A percentile compares a stretch with the other conserved stretches of the same genome.
phyloP scores from a whole-genome alignment of 2,797 vertebrate genomes.

The Diglossa cyanea region DNA sequence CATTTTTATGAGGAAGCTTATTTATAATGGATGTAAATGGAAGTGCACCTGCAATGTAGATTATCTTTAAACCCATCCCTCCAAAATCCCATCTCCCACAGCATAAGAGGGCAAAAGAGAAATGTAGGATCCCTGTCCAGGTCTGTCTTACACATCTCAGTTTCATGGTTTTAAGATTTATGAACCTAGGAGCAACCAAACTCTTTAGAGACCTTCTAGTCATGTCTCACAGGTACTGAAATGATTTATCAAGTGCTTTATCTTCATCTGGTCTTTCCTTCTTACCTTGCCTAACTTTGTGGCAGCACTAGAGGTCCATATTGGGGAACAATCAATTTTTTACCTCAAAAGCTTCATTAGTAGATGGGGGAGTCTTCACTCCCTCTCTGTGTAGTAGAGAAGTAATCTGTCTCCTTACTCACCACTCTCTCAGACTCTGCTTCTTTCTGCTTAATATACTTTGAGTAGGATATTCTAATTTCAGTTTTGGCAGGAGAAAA shows the following conservation, averaged over 20 bases:
- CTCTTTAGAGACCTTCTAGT: neutral
- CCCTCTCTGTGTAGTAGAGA: neutral
- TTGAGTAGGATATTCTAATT: neutral
- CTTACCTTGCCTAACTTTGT: neutral
- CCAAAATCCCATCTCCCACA: neutral
- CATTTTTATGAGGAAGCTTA: neutral
- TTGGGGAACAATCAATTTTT: neutral
- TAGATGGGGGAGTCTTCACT: neutral
- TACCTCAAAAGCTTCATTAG: neutral
- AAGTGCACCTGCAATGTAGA: neutral
- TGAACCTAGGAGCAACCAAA: neutral
- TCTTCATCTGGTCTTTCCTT: neutral
- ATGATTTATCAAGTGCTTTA: neutral
- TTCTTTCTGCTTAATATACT: neutral
- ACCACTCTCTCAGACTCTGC: neutral
- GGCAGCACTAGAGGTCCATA: neutral
- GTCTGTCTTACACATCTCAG: neutral
- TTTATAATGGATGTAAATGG: neutral
- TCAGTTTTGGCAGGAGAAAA: neutral
- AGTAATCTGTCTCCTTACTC: neutral
- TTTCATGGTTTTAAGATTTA: neutral
- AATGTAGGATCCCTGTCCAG: neutral
- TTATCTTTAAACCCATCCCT: neutral
- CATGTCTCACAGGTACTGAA: neutral
- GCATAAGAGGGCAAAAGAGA: neutral